Percentiles rank a stretch among this genome's conserved stretches.
Evolutionary conservation across 2,888 invertebrate species (phyloP).

Genomic region (Chymomyza amoena): DNA sequence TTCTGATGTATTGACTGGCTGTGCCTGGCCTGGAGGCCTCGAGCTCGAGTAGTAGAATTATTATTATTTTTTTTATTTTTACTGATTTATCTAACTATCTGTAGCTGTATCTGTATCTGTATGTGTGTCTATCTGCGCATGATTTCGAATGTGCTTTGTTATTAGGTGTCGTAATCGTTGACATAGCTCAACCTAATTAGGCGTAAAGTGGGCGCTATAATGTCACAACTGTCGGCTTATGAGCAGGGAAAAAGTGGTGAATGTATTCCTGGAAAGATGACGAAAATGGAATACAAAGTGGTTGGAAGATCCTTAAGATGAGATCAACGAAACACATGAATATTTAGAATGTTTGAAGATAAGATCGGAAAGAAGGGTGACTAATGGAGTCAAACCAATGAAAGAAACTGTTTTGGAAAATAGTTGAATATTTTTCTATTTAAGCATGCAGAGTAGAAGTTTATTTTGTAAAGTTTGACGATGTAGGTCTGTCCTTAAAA

Average conservation of each 20-base stretch:
- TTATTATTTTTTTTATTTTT: conserved; percentile 17
- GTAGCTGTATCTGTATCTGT: neutral
- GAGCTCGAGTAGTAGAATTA: conserved; percentile 7
- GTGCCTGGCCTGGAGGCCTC: conserved; percentile 20
- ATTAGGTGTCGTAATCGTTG: conserved; percentile 71
- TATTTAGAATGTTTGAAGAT: neutral
- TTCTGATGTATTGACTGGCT: conserved; percentile 19
- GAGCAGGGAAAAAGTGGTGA: conserved; percentile 9
- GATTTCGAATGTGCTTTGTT: conserved; percentile 39
- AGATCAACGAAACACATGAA: neutral
- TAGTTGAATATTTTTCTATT: too few species aligned
- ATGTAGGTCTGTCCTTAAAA: too few species aligned
- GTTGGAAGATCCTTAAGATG: neutral
- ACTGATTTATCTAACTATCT: conserved; percentile 20
- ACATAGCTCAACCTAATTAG: conserved; percentile 70
- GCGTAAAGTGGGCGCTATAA: conserved; percentile 67
- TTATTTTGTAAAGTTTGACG: too few species aligned
- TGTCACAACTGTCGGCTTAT: conserved; percentile 71
- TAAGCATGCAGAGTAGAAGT: too few species aligned
- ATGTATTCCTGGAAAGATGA: neutral
- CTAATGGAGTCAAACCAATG: too few species aligned
- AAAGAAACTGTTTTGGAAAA: too few species aligned
- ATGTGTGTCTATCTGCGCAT: conserved; percentile 1
- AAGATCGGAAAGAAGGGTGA: neutral
- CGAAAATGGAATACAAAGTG: neutral